These are phyloP conservation scores for Halcyon senegalensis DNA, from an alignment of 2,113 vertebrate species.

Conservation along the genomic window DNA sequence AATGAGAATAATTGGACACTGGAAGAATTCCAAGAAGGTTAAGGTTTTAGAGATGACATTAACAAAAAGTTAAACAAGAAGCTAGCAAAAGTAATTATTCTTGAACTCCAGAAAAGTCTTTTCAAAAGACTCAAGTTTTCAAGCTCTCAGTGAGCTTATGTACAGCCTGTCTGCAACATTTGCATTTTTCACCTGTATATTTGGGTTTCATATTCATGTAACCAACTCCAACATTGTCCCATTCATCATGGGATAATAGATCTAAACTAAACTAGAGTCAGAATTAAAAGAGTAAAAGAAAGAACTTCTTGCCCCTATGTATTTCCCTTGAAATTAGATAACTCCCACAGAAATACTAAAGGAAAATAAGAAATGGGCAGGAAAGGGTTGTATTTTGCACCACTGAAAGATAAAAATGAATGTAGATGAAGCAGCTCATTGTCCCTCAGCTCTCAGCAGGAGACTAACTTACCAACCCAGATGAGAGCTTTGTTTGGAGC, in stretches of 20 bases:
- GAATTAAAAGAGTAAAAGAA: background rate
- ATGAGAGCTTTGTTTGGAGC: conserved; percentile 18
- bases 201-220: background rate
- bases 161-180: background rate
- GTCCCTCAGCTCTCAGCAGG: background rate
- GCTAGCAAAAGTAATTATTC: background rate
- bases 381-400: background rate
- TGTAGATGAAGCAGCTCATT: background rate
- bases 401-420: background rate
- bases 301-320: background rate
- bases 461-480: background rate
- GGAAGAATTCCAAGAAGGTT: background rate
- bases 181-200: background rate
- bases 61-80: background rate
- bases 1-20: background rate
- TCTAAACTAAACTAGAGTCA: background rate
- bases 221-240: background rate
- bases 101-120: background rate
- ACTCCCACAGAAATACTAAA: background rate
- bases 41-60: background rate
- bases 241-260: background rate
- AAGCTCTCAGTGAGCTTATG: background rate
- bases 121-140: background rate
- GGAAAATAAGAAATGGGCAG: background rate
- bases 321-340: background rate